Conservation (phyloP, 2,888 invertebrate species). For the Microctonus brassicae region DNA sequence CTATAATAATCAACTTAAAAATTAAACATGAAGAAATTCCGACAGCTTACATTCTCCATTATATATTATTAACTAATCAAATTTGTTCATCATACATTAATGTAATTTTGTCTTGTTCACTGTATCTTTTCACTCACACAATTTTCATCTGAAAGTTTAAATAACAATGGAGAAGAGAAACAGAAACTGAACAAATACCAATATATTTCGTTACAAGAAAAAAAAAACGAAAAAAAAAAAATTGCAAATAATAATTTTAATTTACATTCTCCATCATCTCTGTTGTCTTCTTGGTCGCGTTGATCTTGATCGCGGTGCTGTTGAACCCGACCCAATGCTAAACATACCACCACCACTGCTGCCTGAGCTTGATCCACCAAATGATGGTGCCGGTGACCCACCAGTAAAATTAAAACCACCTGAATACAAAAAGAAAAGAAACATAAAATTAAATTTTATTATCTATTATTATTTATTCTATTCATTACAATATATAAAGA, state of each 20-base stretch:
- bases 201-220: constrained; percentile 21
- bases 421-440: background rate
- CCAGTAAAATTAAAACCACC: constrained; percentile 64
- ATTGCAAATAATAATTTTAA: constrained; percentile 30
- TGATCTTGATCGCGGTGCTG: constrained; percentile 66
- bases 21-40: background rate
- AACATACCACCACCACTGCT: constrained; percentile 64
- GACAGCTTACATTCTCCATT: background rate
- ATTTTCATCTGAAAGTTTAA: background rate
- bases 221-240: background rate
- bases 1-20: background rate
- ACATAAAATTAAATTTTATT: background rate
- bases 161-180: background rate
- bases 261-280: constrained; percentile 68
- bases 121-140: background rate
- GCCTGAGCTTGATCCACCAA: constrained; percentile 34
- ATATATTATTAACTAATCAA: background rate
- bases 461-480: background rate
- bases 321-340: constrained; percentile 70
- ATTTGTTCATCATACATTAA: background rate
- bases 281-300: constrained; percentile 64
- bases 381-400: constrained; percentile 52
- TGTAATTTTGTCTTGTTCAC: background rate
- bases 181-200: constrained; percentile 14
- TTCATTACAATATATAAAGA: background rate